A percentile compares a stretch with the other conserved stretches of the same genome.
Evolutionary conservation across 2,888 invertebrate species (phyloP).

Genomic region (Nomada lathburiana): DNA sequence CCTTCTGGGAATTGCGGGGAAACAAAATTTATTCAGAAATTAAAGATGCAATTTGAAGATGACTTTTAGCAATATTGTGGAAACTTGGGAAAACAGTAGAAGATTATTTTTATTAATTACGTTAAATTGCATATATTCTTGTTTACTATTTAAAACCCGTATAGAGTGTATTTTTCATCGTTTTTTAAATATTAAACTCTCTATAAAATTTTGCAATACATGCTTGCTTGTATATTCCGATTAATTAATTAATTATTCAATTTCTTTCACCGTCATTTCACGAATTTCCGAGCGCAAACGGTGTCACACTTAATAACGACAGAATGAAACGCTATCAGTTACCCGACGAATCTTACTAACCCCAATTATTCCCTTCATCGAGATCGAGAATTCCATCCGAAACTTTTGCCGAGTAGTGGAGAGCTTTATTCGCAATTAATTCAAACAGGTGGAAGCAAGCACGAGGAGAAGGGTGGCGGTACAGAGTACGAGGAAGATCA

Average conservation of each 20-base stretch:
- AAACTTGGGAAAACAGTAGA: too few relatives aligned
- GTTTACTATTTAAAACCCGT: too few relatives aligned
- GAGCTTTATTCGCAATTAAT: constrained; percentile 57
- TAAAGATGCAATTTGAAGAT: too few relatives aligned
- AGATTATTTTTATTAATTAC: too few relatives aligned
- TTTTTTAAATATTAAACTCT: too few relatives aligned
- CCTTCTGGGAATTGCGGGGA: background rate
- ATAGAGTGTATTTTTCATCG: too few relatives aligned
- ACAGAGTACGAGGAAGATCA: constrained; percentile 71
- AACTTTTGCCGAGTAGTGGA: background rate
- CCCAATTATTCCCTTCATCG: background rate
- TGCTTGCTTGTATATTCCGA: too few relatives aligned
- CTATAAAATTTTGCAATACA: too few relatives aligned
- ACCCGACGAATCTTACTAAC: background rate
- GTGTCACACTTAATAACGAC: background rate
- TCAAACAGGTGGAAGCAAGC: constrained; percentile 62
- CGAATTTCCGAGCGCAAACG: background rate
- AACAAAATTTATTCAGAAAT: too few relatives aligned
- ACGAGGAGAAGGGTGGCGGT: constrained; percentile 71
- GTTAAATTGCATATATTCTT: too few relatives aligned
- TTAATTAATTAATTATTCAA: background rate
- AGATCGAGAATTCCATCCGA: background rate
- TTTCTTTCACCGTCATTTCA: background rate
- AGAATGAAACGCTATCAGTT: background rate
- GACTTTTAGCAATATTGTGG: too few relatives aligned